Conservation (phyloP, 2,113 vertebrate genomes). For the Daboia siamensis region DNA sequence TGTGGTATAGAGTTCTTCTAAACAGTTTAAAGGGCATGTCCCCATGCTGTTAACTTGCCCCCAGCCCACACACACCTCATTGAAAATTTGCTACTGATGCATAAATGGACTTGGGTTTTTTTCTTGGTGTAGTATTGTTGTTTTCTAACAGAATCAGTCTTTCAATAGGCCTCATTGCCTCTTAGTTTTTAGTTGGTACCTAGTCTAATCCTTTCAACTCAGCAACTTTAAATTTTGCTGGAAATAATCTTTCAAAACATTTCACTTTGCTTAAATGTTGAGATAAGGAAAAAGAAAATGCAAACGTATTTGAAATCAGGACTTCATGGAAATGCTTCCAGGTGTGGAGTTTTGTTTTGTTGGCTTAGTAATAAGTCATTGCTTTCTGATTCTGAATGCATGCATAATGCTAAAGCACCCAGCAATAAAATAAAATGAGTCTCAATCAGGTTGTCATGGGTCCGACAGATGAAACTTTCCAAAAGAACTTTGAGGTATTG, state of each 20-base stretch:
- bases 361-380: not conserved
- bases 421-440: not conserved
- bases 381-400: not conserved
- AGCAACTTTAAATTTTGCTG: not conserved
- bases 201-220: not conserved
- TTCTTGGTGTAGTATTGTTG: not conserved
- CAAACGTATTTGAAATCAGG: not conserved
- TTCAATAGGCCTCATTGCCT: not conserved
- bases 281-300: not conserved
- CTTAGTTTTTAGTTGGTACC: not conserved
- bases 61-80: not conserved
- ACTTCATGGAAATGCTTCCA: not conserved
- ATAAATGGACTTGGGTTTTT: not conserved
- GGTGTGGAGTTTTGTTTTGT: not conserved
- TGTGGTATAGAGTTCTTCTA: not conserved
- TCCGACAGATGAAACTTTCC: no score
- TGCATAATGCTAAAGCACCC: not conserved
- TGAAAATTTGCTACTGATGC: not conserved
- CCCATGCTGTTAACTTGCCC: not conserved
- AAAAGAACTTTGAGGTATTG: no score
- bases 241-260: not conserved
- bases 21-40: not conserved
- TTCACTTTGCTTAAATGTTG: not conserved
- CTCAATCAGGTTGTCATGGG: not conserved
- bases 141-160: not conserved